Evolutionary conservation across 2,888 invertebrate species (phyloP), one percentile per base, ranked within the genome.

Genomic region (Watsonalla cultraria): DNA sequence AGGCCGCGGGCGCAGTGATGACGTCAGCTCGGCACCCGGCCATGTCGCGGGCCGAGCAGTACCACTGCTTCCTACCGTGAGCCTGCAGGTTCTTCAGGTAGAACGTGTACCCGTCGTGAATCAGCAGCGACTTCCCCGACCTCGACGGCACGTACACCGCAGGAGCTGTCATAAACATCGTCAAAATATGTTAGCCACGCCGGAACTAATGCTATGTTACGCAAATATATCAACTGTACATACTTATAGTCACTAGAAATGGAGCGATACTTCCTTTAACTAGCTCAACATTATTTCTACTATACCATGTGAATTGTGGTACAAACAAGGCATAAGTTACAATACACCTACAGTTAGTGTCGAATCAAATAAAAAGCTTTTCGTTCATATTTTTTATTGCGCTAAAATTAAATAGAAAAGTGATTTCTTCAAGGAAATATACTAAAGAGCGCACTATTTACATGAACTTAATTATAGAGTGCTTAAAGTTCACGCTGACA

Each of bases 81-180:
- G 90, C 87, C 66, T 90, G 90, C 53, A 85, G 72, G 63, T 90
- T 90, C 84, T 90, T 90, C 82, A 90, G 64, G 72, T 90, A 90
- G 81, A 86, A 90, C 14, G 90, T 90, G 71, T 90, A 90, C 55
- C 84, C 85, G 65, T 87, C 90, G 71, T 89, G 89, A 53, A 90
- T 80, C 62, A 90, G 74, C 64, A 90, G 78, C 57, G 85, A 86
- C 80, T 90, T 90, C 69, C 90, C 90, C 54, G 90, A 87, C 74
- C 90, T 69, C 82, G 90, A 90, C 53, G 90, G 90, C 87, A 90
- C 89, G 87, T 87, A 90, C 68, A 84, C 74, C 59, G 90, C 90
- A 66, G 87, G 83, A 78, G 82, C 88, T 82, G 84, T 72, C 11
- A 42, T 8, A 42, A 42, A 63, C 63, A 61, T 54, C 64, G 51